Base-by-base conservation (phyloP, 2,113 vertebrate genomes). In the Centropus unirufus region DNA sequence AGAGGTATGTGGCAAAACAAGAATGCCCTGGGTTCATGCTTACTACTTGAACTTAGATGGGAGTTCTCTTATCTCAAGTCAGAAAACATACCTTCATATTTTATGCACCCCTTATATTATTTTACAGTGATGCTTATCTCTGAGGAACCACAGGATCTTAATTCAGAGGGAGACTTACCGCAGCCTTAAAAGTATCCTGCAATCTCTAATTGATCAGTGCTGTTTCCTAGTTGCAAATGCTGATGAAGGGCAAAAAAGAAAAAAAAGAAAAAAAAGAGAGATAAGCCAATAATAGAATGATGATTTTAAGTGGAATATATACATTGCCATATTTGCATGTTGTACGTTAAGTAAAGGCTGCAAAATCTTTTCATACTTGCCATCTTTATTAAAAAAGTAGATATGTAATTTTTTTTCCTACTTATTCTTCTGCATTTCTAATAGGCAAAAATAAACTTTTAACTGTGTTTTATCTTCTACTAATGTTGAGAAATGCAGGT, bases 61-160 rank as follows among this genome's bases (percentile, higher is more conserved):
- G 42, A 93, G 8, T 16, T 92, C 55, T 49, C n/a, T 39, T 72
- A 89, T 95, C 81, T 62, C 63, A 88, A 92, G 24, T 77, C 68
- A 93, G 90, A 96, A 80, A 61, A 87, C 6, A 32, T 32, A 40
- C 15, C 92, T 93, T 92, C 36, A 69, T 81, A 74, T 52, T 92
- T 92, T 88, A 77, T 6, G 10, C 30, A 83, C 12, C 10, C 20
- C 62, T 55, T 63, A 4, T 44, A 80, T 6, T 86, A 5, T 80
- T 55, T 29, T 70, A 79, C 23, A 7, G 30, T 61, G 74, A n/a
- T 91, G 14, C 66, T 97, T 96, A 82, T 95, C 59, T 84, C 39
- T 59, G 73, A 82, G 88, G 47, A 87, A 59, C 78, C 47, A 49
- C 10, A 8, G 19, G 14, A 52, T 30, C 46, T 51, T 89, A 81